Conservation (phyloP, 2,113 vertebrate genomes). For the Chamaetylas fuelleborni region DNA sequence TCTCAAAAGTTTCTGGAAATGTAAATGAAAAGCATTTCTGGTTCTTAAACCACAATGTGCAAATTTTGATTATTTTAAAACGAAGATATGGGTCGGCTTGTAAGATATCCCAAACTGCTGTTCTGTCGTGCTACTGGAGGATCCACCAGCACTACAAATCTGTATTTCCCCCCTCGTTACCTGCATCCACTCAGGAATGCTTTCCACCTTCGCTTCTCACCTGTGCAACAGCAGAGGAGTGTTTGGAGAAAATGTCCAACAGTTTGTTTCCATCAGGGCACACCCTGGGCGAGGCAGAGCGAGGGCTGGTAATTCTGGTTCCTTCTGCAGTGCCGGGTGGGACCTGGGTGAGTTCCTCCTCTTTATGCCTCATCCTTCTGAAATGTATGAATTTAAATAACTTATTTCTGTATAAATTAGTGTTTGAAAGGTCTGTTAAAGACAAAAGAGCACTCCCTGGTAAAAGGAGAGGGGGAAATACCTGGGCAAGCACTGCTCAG, state of each 20-base stretch:
- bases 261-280: neutral
- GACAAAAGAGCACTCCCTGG: neutral
- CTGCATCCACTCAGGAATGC: neutral
- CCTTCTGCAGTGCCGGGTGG: neutral
- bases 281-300: conserved; percentile 10
- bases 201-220: neutral
- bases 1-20: conserved; percentile 23
- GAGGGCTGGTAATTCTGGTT: conserved; percentile 42
- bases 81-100: neutral
- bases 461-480: neutral
- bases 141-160: neutral
- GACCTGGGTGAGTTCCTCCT: neutral
- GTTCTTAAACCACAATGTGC: neutral
- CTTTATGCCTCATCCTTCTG: neutral
- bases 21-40: neutral
- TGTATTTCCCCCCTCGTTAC: neutral
- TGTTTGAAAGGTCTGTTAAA: neutral
- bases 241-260: neutral
- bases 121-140: neutral
- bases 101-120: neutral
- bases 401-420: neutral
- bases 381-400: neutral
- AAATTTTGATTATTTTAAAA: neutral
- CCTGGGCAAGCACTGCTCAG: neutral
- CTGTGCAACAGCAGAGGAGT: neutral